Evolutionary conservation across 2,888 invertebrate species (phyloP).

Genomic region (Sphinx pinastri): DNA sequence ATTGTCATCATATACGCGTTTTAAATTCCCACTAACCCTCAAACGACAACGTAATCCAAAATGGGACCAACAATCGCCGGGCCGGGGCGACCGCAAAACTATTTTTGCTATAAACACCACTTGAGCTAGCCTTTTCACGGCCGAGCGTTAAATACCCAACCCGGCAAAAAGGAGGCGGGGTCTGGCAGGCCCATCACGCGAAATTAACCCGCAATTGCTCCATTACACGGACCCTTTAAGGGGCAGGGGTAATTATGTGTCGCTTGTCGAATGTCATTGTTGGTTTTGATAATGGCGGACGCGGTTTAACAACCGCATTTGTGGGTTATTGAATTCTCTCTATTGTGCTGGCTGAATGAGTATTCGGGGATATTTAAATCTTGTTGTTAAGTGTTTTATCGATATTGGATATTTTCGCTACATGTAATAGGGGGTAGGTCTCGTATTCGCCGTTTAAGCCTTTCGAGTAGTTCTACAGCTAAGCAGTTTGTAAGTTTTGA

Average conservation of each 20-base stretch:
- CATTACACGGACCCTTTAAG: slow-evolving; percentile 63
- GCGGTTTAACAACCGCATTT: slow-evolving; percentile 26
- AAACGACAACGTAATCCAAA: slow-evolving; percentile 24
- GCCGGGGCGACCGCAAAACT: slow-evolving; percentile 28
- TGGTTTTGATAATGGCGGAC: slow-evolving; percentile 31
- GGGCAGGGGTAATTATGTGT: slow-evolving; percentile 58
- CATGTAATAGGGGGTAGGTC: neutral
- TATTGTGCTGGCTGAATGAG: slow-evolving; percentile 6
- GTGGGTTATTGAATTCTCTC: slow-evolving; percentile 28
- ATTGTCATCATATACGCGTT: neutral
- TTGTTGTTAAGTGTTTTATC: too few relatives aligned
- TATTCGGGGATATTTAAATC: neutral
- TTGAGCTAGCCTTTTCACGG: slow-evolving; percentile 28
- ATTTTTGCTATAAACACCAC: slow-evolving; percentile 35
- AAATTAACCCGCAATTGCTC: slow-evolving; percentile 69
- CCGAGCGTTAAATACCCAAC: slow-evolving; percentile 34
- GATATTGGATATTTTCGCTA: neutral
- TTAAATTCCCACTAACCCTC: slow-evolving; percentile 17
- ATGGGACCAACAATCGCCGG: slow-evolving; percentile 23
- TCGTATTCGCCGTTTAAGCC: neutral
- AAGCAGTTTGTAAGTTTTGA: too few relatives aligned
- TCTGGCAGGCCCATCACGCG: slow-evolving; percentile 42
- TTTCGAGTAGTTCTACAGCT: too few relatives aligned
- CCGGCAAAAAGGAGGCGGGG: slow-evolving; percentile 43
- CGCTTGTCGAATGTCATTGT: slow-evolving; percentile 62